Percentiles rank a stretch among this genome's conserved stretches.
Evolutionary conservation across 2,797 vertebrate genomes (phyloP).

Genomic region (Ctenochaetus hawaiiensis): DNA sequence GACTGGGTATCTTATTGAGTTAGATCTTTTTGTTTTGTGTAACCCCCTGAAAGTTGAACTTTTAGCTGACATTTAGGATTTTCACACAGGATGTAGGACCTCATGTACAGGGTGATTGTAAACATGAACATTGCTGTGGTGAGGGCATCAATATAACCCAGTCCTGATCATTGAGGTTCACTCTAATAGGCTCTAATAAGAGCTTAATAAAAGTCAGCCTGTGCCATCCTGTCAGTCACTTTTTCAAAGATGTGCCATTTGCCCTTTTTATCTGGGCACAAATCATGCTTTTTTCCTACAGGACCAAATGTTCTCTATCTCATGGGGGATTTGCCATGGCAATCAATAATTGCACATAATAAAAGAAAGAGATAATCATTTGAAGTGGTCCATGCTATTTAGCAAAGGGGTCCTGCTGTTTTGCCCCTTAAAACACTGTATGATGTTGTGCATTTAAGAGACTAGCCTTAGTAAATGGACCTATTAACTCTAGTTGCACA

Average conservation of each 20-base stretch:
- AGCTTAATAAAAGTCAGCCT: constrained; percentile 30
- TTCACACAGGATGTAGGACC: constrained; percentile 30
- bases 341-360: constrained; percentile 80
- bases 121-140: constrained; percentile 45
- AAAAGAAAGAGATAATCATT: constrained; percentile 78
- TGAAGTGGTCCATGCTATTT: constrained; percentile 67
- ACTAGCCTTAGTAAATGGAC: constrained; percentile 81
- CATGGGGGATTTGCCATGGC: constrained; percentile 76
- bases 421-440: constrained; percentile 76
- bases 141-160: constrained; percentile 3
- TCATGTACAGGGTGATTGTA: constrained; percentile 53
- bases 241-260: constrained; percentile 74
- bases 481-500: constrained; percentile 83
- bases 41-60: constrained; percentile 19
- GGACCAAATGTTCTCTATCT: constrained; percentile 81
- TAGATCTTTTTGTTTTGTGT: constrained; percentile 10
- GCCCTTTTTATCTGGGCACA: constrained; percentile 62
- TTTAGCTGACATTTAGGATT: constrained; percentile 6
- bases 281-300: constrained; percentile 66
- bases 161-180: constrained; percentile 36
- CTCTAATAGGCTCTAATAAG: constrained; percentile 52
- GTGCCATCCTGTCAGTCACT: constrained; percentile 56
- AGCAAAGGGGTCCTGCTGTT: constrained; percentile 67
- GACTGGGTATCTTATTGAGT: constrained; percentile 35
- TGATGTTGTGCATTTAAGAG: constrained; percentile 78